Evolutionary conservation across 2,113 vertebrate species (phyloP).

Genomic region (Macrotus californicus): DNA sequence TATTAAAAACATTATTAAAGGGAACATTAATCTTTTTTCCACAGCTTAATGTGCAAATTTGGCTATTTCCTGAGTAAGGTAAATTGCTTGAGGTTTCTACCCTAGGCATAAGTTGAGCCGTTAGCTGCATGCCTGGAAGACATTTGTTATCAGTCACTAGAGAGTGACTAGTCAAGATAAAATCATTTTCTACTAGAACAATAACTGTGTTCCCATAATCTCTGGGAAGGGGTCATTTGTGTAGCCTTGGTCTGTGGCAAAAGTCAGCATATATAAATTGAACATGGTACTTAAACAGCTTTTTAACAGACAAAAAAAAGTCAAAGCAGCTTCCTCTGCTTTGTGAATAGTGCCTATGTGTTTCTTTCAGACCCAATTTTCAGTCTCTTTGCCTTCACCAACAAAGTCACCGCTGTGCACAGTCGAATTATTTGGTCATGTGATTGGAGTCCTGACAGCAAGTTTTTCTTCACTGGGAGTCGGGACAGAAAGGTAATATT

Average conservation of each 20-base stretch:
- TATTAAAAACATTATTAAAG: neutral
- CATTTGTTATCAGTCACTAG: neutral
- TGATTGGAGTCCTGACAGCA: slow-evolving; percentile 95
- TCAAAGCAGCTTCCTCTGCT: neutral
- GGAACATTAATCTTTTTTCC: neutral
- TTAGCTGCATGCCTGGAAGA: neutral
- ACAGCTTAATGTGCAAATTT: neutral
- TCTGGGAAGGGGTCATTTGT: neutral
- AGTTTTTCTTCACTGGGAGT: slow-evolving; percentile 94
- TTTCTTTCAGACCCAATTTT: slow-evolving; percentile 85
- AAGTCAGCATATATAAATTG: neutral
- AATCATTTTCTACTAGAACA: neutral
- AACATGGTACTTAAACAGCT: neutral
- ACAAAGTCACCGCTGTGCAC: slow-evolving; percentile 89
- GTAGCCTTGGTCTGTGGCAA: neutral
- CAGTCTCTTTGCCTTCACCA: slow-evolving; percentile 85
- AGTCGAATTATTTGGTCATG: slow-evolving; percentile 98
- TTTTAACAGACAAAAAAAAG: neutral
- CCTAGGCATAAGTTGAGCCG: neutral
- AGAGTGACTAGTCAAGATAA: neutral
- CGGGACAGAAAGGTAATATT: slow-evolving; percentile 93
- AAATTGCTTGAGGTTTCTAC: slow-evolving; percentile 3
- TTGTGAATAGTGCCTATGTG: neutral
- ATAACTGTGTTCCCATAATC: neutral
- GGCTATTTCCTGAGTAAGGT: neutral